Evolutionary conservation across 2,797 vertebrate species (phyloP).

Genomic region (Hydrocynus forskahlii): DNA sequence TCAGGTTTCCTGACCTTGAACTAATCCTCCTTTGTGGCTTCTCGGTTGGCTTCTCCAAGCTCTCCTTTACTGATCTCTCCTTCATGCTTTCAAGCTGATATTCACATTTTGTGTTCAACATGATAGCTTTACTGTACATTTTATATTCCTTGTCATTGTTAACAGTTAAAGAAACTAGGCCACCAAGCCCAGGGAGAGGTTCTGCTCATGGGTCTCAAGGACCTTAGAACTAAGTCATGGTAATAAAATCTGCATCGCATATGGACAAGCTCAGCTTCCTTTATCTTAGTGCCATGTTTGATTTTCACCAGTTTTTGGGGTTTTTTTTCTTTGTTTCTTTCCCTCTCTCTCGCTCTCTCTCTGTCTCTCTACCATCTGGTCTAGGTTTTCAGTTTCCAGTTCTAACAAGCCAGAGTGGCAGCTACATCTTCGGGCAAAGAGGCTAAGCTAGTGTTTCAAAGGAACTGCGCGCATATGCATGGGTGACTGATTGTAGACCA

Average conservation of each 20-base stretch:
- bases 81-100: background rate
- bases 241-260: constrained; percentile 44
- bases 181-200: constrained; percentile 14
- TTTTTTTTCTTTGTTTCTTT: background rate
- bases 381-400: constrained; percentile 1
- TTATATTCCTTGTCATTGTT: constrained; percentile 25
- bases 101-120: background rate
- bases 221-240: constrained; percentile 47
- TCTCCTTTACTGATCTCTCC: background rate
- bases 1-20: constrained; percentile 17
- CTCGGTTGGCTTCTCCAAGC: background rate
- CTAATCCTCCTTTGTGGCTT: background rate
- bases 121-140: constrained; percentile 15
- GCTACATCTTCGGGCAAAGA: constrained; percentile 12
- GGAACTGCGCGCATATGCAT: background rate
- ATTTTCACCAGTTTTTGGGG: constrained; percentile 12
- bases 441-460: constrained; percentile 3
- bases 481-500: background rate
- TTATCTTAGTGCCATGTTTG: constrained; percentile 30
- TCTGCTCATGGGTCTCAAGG: constrained; percentile 8
- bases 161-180: constrained; percentile 22
- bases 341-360: background rate
- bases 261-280: constrained; percentile 33
- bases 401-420: constrained; percentile 7
- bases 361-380: constrained; percentile 26